Evolutionary conservation across 2,888 invertebrate species (phyloP).

Genomic region (Dicyrtomina minuta): DNA sequence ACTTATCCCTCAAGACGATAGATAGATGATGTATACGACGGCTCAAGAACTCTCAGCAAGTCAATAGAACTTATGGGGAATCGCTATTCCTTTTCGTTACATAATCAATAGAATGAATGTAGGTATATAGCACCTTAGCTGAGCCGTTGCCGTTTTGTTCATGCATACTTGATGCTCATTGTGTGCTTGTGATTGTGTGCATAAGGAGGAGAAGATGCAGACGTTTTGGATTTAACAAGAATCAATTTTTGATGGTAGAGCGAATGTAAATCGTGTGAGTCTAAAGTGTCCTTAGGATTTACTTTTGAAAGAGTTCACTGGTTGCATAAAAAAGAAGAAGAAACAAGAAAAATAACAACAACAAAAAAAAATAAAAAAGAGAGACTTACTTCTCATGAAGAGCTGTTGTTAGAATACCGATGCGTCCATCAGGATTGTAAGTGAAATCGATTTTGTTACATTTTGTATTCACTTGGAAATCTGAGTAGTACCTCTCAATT

Average conservation of each 20-base stretch:
- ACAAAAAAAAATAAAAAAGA: background rate
- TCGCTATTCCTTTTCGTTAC: too few relatives aligned
- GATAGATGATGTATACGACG: too few relatives aligned
- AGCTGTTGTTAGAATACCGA: constrained; percentile 52
- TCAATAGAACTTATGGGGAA: too few relatives aligned
- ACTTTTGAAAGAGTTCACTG: too few relatives aligned
- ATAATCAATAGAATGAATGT: too few relatives aligned
- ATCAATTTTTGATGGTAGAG: constrained; percentile 9
- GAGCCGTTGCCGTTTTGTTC: too few relatives aligned
- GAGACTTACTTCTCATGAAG: constrained; percentile 51
- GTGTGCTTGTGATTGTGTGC: background rate
- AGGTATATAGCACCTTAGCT: too few relatives aligned
- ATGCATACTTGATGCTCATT: too few relatives aligned
- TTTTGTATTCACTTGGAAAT: constrained; percentile 53
- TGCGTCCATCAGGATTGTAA: constrained; percentile 52
- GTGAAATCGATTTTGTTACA: constrained; percentile 54
- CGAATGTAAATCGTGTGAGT: constrained; percentile 12
- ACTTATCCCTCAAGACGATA: constrained; percentile 1
- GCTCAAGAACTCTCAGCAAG: too few relatives aligned
- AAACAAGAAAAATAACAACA: background rate
- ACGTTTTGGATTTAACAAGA: too few relatives aligned
- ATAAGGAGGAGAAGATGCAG: background rate
- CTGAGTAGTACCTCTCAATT: constrained; percentile 53
- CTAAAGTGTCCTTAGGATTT: background rate
- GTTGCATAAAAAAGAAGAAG: too few relatives aligned